Evolutionary conservation across 2,797 vertebrate genomes (phyloP).

Genomic region (Malurus leucopterus): DNA sequence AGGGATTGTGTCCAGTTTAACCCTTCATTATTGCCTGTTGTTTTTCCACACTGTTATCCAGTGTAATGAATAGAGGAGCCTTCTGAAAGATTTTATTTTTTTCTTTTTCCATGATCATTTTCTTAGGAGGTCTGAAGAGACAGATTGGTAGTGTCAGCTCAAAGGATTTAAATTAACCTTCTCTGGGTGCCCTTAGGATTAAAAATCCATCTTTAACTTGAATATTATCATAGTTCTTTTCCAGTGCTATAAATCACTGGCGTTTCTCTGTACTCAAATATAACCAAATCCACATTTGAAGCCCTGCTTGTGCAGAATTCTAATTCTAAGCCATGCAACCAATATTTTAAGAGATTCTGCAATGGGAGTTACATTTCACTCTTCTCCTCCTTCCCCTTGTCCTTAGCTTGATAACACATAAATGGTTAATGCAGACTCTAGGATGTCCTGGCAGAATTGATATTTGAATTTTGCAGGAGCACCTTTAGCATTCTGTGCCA

Average conservation of each 20-base stretch:
- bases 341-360: background rate
- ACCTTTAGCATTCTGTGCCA: background rate
- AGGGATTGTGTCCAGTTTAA: conserved; percentile 43
- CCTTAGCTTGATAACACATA: background rate
- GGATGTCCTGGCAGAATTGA: background rate
- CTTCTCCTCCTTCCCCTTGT: background rate
- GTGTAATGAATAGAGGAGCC: background rate
- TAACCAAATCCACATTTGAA: background rate
- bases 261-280: background rate
- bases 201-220: background rate
- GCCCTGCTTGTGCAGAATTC: background rate
- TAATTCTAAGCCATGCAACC: background rate
- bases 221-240: background rate
- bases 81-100: background rate
- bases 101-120: background rate
- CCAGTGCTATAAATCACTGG: background rate
- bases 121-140: background rate
- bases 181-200: background rate
- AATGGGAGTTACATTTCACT: background rate
- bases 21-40: conserved; percentile 1
- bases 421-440: background rate
- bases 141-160: background rate
- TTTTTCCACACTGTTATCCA: background rate
- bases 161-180: background rate
- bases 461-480: background rate